phyloP scores from a whole-genome alignment of 2,888 invertebrate species.

The Habroteleia sp. region DNA sequence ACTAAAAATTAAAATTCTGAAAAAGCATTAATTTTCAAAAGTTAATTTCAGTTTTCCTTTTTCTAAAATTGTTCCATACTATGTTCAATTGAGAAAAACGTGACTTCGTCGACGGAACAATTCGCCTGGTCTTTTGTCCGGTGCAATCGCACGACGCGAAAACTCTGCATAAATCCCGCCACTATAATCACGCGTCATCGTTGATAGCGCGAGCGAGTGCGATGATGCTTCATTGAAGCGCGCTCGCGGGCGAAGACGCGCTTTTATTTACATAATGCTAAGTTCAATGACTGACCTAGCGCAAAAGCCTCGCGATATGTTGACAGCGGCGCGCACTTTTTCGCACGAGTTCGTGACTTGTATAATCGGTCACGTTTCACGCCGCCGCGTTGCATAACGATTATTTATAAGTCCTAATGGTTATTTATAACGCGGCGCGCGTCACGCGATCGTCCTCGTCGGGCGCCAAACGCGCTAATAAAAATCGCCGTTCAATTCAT shows the following conservation, averaged over 20 bases:
- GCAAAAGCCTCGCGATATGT: slow-evolving; percentile 49
- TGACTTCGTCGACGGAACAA: no score
- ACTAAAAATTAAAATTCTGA: no score
- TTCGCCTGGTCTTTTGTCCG: no score
- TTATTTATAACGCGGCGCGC: slow-evolving; percentile 53
- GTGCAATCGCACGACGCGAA: no score
- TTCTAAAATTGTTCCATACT: no score
- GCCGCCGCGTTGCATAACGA: slow-evolving; percentile 45
- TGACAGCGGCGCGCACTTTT: slow-evolving; percentile 18
- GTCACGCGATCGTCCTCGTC: slow-evolving; percentile 44
- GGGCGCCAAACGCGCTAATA: slow-evolving; percentile 30
- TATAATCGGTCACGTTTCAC: slow-evolving; percentile 48
- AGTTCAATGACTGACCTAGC: slow-evolving; percentile 63
- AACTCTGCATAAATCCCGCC: no score
- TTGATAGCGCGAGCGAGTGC: no score
- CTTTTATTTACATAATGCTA: slow-evolving; percentile 46
- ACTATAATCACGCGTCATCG: slow-evolving; percentile 4
- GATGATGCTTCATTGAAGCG: slow-evolving; percentile 20
- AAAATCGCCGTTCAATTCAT: slow-evolving; percentile 39
- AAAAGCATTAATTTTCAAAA: no score
- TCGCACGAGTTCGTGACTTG: slow-evolving; percentile 33
- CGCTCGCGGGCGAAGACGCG: background rate
- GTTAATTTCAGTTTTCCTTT: no score
- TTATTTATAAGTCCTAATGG: slow-evolving; percentile 50
- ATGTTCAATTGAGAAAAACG: no score